Evolutionary conservation across 2,888 invertebrate genomes (phyloP).

Genomic region (Hipparchia semele): DNA sequence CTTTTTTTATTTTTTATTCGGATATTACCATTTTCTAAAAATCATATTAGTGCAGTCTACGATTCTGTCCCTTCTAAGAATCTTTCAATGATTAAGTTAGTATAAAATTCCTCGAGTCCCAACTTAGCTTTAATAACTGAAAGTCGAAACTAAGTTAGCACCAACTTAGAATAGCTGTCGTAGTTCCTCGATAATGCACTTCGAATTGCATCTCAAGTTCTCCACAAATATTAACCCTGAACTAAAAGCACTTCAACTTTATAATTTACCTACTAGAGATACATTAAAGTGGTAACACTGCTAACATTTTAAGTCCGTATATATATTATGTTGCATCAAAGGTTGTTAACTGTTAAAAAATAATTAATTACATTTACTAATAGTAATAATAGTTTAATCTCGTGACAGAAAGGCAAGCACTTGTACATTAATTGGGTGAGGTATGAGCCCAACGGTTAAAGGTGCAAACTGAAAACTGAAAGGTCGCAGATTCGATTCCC

Average conservation of each 20-base stretch:
- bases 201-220: conserved; percentile 20
- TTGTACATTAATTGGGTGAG: too few relatives aligned
- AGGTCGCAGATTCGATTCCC: too few relatives aligned
- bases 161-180: conserved; percentile 14
- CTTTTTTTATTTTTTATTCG: too few relatives aligned
- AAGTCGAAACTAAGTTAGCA: conserved; percentile 22
- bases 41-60: too few relatives aligned
- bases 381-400: too few relatives aligned
- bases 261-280: neutral
- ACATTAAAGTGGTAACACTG: neutral
- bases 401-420: too few relatives aligned
- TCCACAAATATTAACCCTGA: conserved; percentile 12
- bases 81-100: neutral
- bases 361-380: too few relatives aligned
- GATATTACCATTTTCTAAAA: too few relatives aligned
- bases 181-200: conserved; percentile 17
- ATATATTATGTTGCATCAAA: neutral
- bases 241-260: conserved; percentile 18
- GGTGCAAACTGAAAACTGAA: too few relatives aligned
- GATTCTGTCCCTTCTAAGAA: neutral
- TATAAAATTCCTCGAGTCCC: neutral
- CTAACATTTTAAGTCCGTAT: neutral
- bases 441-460: too few relatives aligned
- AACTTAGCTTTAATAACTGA: conserved; percentile 14
- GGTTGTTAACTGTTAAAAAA: too few relatives aligned